A percentile compares a stretch with the other conserved stretches of the same genome.
phyloP scores from a whole-genome alignment of 2,113 vertebrate genomes.

The Cyphomyrus plagiostoma region DNA sequence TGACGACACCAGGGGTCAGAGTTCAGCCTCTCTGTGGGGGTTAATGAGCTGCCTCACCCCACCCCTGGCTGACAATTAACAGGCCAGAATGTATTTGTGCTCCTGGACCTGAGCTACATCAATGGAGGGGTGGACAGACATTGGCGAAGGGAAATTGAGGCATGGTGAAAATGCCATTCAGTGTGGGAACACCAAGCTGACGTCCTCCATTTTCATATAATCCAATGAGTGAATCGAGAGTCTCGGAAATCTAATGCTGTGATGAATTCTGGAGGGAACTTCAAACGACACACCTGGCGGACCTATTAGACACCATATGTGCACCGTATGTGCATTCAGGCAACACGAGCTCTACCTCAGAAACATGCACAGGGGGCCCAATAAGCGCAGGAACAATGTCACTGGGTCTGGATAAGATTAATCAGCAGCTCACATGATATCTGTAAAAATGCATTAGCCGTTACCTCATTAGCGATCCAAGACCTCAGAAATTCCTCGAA shows the following conservation, averaged over 20 bases:
- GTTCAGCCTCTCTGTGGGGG: conserved; percentile 25
- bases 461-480: conserved; percentile 15
- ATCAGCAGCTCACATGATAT: conserved; percentile 9
- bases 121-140: neutral
- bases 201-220: neutral
- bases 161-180: neutral
- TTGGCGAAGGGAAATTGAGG: neutral
- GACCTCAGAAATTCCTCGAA: conserved; percentile 9
- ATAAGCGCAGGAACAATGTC: neutral
- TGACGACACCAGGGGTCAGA: conserved; percentile 24
- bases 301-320: neutral
- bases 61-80: neutral
- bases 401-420: neutral
- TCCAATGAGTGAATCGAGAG: neutral
- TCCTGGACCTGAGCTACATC: conserved; percentile 21
- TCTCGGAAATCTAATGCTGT: neutral
- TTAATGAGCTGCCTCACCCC: neutral
- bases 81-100: conserved; percentile 12
- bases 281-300: conserved; percentile 9
- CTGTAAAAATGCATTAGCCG: conserved; percentile 9
- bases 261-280: conserved; percentile 10
- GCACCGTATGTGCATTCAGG: neutral
- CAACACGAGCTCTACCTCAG: neutral
- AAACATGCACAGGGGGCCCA: neutral
- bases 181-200: neutral